Conservation (phyloP, 2,888 invertebrate species). For the Dolichomitus sp. region DNA sequence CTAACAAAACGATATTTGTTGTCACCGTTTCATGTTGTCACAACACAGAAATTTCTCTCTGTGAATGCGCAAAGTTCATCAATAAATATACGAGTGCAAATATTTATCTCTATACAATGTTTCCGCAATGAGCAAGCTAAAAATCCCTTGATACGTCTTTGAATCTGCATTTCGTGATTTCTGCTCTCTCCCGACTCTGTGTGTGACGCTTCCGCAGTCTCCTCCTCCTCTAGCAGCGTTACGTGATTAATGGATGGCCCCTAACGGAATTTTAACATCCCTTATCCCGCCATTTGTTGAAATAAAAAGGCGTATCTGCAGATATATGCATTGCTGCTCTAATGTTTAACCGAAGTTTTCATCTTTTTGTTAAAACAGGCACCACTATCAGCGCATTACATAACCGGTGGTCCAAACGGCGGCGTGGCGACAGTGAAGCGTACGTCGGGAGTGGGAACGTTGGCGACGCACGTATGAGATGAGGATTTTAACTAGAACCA, state of each 20-base stretch:
- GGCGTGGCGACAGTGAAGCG: constrained; percentile 89
- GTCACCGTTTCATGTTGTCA: too few relatives aligned
- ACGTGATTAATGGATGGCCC: background rate
- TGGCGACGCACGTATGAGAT: constrained; percentile 90
- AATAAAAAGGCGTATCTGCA: background rate
- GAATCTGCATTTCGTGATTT: too few relatives aligned
- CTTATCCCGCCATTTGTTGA: background rate
- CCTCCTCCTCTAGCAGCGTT: too few relatives aligned
- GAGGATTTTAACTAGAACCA: constrained; percentile 83
- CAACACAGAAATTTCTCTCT: too few relatives aligned
- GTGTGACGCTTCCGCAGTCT: too few relatives aligned
- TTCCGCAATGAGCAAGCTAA: too few relatives aligned
- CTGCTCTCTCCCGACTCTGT: too few relatives aligned
- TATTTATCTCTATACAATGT: too few relatives aligned
- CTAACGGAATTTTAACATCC: background rate
- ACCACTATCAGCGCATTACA: constrained; percentile 84
- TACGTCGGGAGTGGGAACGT: constrained; percentile 87
- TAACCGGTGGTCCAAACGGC: constrained; percentile 87
- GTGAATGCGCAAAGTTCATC: too few relatives aligned
- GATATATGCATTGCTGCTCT: background rate
- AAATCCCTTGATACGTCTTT: too few relatives aligned
- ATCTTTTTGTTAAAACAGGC: constrained; percentile 74
- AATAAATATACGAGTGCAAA: too few relatives aligned
- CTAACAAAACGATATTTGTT: too few relatives aligned
- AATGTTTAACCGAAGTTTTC: background rate